These are phyloP conservation scores for Delia radicum DNA, from an alignment of 1,140 invertebrate species.

Conservation along the genomic window DNA sequence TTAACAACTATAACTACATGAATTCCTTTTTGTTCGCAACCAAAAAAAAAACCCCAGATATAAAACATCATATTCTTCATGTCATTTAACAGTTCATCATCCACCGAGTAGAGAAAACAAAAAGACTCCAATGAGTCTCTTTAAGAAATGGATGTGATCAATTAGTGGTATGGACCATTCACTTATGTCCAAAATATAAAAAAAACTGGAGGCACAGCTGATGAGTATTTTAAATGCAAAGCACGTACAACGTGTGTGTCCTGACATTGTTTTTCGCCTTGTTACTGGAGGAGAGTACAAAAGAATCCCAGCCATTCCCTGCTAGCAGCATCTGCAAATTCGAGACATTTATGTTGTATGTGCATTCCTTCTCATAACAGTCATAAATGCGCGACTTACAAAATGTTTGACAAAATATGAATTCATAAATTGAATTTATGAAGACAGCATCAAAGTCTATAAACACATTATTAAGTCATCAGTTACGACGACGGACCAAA, in stretches of 20 bases:
- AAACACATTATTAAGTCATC: conserved; percentile 24
- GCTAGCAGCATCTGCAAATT: not conserved
- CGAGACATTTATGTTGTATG: not conserved
- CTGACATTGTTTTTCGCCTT: conserved; percentile 31
- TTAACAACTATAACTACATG: conserved; percentile 10
- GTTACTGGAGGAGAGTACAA: not conserved
- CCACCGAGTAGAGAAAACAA: conserved; percentile 6
- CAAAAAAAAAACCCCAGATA: not conserved
- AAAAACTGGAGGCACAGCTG: conserved; percentile 31
- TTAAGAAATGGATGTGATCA: conserved; percentile 47
- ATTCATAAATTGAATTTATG: conserved; percentile 24
- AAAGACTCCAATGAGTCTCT: conserved; percentile 29
- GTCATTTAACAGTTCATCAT: not conserved
- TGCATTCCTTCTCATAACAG: conserved; percentile 16
- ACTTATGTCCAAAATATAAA: not conserved
- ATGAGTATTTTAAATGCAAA: conserved; percentile 51
- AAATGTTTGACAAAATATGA: conserved; percentile 24
- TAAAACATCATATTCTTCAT: conserved; percentile 21
- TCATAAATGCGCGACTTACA: conserved; percentile 23
- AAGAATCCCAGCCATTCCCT: not conserved
- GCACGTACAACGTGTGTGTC: conserved; percentile 55
- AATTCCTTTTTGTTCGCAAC: conserved; percentile 7
- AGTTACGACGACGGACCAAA: conserved; percentile 20
- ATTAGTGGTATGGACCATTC: conserved; percentile 42
- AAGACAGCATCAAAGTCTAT: conserved; percentile 20